These are phyloP conservation scores for Mugil cephalus DNA, from an alignment of 2,113 vertebrate species.

Conservation along the genomic window DNA sequence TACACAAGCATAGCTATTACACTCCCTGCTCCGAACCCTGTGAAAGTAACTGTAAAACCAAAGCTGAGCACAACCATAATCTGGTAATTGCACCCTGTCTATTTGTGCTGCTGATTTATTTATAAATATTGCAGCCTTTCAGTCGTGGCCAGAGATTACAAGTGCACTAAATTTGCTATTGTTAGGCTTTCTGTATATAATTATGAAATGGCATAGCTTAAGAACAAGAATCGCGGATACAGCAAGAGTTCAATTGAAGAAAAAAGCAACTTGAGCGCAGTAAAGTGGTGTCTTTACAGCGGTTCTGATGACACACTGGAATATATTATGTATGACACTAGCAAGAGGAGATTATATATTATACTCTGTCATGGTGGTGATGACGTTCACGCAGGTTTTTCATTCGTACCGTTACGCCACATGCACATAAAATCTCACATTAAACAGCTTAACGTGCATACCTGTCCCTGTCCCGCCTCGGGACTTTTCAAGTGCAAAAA, in stretches of 20 bases:
- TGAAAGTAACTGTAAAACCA: constrained; percentile 16
- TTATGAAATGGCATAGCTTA: constrained; percentile 5
- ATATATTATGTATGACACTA: too few species aligned
- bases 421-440: background rate
- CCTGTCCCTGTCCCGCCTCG: constrained; percentile 11
- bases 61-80: constrained; percentile 44
- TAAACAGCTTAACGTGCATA: constrained; percentile 13
- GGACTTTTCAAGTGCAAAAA: constrained; percentile 13
- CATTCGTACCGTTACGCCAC: constrained; percentile 2
- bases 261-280: background rate
- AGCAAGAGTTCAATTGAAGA: background rate
- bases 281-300: background rate
- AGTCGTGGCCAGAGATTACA: background rate
- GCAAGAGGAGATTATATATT: background rate
- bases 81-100: constrained; percentile 49
- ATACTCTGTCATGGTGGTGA: background rate
- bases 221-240: background rate
- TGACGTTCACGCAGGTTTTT: background rate
- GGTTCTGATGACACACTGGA: background rate
- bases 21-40: background rate
- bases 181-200: background rate
- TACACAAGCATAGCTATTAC: background rate
- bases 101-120: constrained; percentile 44
- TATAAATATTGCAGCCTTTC: constrained; percentile 14
- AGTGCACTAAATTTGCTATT: background rate